Evolutionary conservation across 2,888 invertebrate species (phyloP).

Genomic region (Steinernema carpocapsae): DNA sequence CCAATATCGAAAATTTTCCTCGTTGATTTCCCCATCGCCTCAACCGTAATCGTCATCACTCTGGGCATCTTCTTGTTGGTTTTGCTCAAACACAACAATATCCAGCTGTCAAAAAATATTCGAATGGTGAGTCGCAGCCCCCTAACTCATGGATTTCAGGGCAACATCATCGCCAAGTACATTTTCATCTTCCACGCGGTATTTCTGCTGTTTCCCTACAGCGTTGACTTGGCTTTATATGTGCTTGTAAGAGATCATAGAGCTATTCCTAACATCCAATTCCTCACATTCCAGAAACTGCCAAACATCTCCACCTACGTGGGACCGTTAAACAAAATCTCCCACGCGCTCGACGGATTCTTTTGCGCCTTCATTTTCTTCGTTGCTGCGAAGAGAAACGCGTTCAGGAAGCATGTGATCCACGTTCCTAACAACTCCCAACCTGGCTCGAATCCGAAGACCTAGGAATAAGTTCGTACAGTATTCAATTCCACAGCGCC

Average conservation of each 20-base stretch:
- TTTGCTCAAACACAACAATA: background rate
- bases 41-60: background rate
- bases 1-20: background rate
- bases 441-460: too few relatives aligned
- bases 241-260: background rate
- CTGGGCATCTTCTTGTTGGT: background rate
- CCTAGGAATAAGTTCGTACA: too few relatives aligned
- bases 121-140: background rate
- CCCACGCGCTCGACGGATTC: background rate
- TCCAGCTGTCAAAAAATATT: background rate
- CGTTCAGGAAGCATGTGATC: background rate
- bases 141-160: background rate
- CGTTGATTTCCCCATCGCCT: background rate
- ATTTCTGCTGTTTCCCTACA: conserved; percentile 9
- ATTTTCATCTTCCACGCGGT: conserved; percentile 1
- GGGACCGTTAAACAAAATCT: background rate
- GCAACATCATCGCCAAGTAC: background rate
- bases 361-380: conserved; percentile 8
- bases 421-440: too few relatives aligned
- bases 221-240: background rate
- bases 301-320: conserved; percentile 8
- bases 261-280: too few relatives aligned
- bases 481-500: too few relatives aligned
- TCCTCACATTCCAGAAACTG: background rate
- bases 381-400: background rate